These are phyloP conservation scores for Eucriotettix oculatus DNA, from an alignment of 2,888 invertebrate species.

Conservation along the genomic window DNA sequence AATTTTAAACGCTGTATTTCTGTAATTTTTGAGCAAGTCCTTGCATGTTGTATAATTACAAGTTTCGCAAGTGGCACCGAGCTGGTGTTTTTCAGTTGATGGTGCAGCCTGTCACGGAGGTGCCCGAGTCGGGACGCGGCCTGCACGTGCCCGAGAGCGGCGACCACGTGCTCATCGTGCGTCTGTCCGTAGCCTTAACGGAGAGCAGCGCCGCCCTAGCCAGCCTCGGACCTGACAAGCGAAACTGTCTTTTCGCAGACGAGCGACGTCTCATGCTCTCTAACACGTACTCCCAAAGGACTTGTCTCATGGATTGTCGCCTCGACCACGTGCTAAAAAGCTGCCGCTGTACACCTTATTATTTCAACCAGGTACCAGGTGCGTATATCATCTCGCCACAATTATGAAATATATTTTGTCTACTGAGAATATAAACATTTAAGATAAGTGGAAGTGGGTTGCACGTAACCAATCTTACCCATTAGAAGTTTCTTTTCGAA, in stretches of 20 bases:
- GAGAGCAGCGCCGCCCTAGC: constrained; percentile 16
- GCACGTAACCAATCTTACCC: too few relatives aligned
- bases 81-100: too few relatives aligned
- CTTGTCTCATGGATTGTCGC: constrained; percentile 18
- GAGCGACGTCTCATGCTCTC: constrained; percentile 9
- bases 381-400: neutral
- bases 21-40: too few relatives aligned
- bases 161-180: neutral
- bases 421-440: too few relatives aligned
- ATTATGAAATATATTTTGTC: neutral
- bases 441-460: too few relatives aligned
- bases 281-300: constrained; percentile 15
- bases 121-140: neutral
- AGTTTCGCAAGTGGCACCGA: too few relatives aligned
- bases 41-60: too few relatives aligned
- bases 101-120: too few relatives aligned
- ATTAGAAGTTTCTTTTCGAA: too few relatives aligned
- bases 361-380: constrained; percentile 10
- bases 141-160: neutral
- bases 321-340: constrained; percentile 14
- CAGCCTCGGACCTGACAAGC: constrained; percentile 10
- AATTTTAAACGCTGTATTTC: too few relatives aligned
- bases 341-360: constrained; percentile 18
- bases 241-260: constrained; percentile 7
- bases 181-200: constrained; percentile 8